Evolutionary conservation across 1,140 invertebrate genomes (phyloP).

Genomic region (Pectinophora gossypiella): DNA sequence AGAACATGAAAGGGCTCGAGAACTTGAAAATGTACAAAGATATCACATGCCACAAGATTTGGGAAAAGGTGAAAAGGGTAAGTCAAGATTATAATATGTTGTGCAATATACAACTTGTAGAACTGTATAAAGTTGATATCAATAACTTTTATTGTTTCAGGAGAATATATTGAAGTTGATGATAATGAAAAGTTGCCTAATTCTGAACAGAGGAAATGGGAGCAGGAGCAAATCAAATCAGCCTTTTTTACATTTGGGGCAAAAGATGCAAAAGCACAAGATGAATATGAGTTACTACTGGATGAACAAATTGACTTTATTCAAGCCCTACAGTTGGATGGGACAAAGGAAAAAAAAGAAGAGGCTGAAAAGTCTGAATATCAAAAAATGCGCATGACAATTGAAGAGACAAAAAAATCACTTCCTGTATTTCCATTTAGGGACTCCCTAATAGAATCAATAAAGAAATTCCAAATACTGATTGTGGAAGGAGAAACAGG

Average conservation of each 20-base stretch:
- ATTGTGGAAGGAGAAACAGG: constrained; percentile 99
- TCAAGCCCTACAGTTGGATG: constrained; percentile 93
- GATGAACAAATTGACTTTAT: constrained; percentile 99
- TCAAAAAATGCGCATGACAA: constrained; percentile 86
- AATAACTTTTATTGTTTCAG: constrained; percentile 46
- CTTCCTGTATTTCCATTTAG: constrained; percentile 96
- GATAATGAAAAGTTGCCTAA: constrained; percentile 89
- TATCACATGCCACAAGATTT: constrained; percentile 95
- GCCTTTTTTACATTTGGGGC: constrained; percentile 96
- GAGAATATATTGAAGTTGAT: constrained; percentile 92
- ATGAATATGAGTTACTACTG: constrained; percentile 95
- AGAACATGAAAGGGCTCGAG: constrained; percentile 95
- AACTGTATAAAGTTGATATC: neutral
- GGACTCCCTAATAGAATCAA: constrained; percentile 91
- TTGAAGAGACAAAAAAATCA: constrained; percentile 95
- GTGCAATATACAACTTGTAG: neutral
- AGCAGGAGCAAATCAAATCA: constrained; percentile 97
- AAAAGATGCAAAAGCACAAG: constrained; percentile 84
- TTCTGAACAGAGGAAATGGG: constrained; percentile 98
- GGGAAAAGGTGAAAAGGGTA: constrained; percentile 80
- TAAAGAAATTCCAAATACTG: constrained; percentile 92
- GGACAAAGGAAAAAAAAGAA: constrained; percentile 80
- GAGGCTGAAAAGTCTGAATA: constrained; percentile 79
- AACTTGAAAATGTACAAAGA: constrained; percentile 92
- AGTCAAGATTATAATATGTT: constrained; percentile 15